A percentile compares a stretch with the other conserved stretches of the same genome.
phyloP scores from a whole-genome alignment of 2,888 invertebrate species.

The Temnothorax rugatulus region DNA sequence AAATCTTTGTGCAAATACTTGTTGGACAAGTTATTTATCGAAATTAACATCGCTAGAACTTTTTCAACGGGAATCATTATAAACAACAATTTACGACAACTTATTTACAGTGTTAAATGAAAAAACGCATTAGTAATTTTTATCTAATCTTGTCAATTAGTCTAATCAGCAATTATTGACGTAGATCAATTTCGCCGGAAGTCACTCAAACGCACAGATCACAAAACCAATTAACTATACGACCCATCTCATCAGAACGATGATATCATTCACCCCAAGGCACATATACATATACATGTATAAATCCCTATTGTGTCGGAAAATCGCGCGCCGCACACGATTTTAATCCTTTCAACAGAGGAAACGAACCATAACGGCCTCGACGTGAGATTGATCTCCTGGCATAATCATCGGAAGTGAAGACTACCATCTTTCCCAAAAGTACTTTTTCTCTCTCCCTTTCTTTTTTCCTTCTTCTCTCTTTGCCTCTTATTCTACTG shows the following conservation, averaged over 20 bases:
- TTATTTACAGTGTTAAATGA: background rate
- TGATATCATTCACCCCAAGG: background rate
- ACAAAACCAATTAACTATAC: background rate
- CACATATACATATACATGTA: background rate
- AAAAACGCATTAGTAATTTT: background rate
- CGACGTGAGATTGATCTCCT: constrained; percentile 6
- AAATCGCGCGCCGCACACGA: background rate
- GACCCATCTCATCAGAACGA: background rate
- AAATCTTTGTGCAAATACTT: background rate
- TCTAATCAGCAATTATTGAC: background rate
- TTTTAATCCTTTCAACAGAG: constrained; percentile 5
- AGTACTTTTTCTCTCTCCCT: background rate
- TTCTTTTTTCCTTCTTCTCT: background rate
- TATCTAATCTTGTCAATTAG: background rate
- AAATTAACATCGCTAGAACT: background rate
- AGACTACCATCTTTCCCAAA: background rate
- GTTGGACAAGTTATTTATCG: background rate
- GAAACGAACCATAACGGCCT: constrained; percentile 11
- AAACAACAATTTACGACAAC: background rate
- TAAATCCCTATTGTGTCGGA: background rate
- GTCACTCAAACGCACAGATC: background rate
- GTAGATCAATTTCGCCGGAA: background rate
- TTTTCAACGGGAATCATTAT: background rate
- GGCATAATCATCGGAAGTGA: constrained; percentile 14
- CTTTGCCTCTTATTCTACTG: background rate